These are phyloP conservation scores for Gryllus bimaculatus DNA, from an alignment of 1,140 invertebrate species.

Conservation along the genomic window DNA sequence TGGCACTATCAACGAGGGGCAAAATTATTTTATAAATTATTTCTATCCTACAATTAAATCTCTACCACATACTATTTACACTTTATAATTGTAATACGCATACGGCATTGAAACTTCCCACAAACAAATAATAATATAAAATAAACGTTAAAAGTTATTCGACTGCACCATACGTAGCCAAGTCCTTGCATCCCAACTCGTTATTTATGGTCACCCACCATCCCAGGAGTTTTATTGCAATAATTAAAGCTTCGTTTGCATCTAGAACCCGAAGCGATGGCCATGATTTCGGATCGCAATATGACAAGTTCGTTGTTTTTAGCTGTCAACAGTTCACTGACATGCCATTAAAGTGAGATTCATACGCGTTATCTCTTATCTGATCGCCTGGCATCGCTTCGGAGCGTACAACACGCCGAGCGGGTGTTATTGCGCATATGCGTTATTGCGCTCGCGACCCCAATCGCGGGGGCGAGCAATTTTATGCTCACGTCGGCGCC, in stretches of 20 bases:
- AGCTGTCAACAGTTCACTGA: slow-evolving; percentile 3
- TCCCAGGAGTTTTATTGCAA: slow-evolving; percentile 4
- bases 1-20: too few relatives aligned
- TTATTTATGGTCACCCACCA: not conserved
- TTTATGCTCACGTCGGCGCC: not conserved
- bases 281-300: not conserved
- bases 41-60: too few relatives aligned
- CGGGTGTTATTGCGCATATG: not conserved
- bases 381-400: not conserved
- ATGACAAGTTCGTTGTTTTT: slow-evolving; percentile 5
- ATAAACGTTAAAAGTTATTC: too few relatives aligned
- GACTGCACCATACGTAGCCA: too few relatives aligned
- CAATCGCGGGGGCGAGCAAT: not conserved
- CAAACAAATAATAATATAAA: too few relatives aligned
- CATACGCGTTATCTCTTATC: not conserved
- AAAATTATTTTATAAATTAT: too few relatives aligned
- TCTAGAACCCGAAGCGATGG: not conserved
- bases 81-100: too few relatives aligned
- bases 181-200: too few relatives aligned
- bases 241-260: not conserved
- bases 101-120: too few relatives aligned
- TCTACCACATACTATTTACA: too few relatives aligned
- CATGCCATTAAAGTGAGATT: slow-evolving; percentile 1
- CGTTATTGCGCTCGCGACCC: not conserved
- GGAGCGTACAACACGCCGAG: not conserved